phyloP scores from a whole-genome alignment of 2,888 invertebrate species.

The Limnephilus auricula region DNA sequence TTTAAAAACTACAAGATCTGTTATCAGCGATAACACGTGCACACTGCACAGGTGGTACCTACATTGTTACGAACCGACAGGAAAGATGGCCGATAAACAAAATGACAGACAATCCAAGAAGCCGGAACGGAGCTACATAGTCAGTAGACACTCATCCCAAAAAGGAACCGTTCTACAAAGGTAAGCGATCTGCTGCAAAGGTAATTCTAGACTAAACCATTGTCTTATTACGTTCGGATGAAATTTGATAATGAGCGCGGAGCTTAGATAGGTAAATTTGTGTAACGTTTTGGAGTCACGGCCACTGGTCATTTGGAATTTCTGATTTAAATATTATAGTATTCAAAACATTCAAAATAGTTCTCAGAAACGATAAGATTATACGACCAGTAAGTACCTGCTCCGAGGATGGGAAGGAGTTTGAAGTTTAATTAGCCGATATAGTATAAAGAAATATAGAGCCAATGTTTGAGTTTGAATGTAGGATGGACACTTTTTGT shows the following conservation, averaged over 20 bases:
- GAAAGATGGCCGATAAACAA: constrained; percentile 40
- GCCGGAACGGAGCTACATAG: constrained; percentile 47
- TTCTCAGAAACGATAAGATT: not conserved
- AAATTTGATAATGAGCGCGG: constrained; percentile 31
- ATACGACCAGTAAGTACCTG: not conserved
- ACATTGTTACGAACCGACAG: not conserved
- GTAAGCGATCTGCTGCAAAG: constrained; percentile 7
- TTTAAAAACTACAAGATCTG: not conserved
- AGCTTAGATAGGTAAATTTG: not conserved
- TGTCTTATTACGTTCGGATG: constrained; percentile 37
- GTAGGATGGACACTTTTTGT: too few relatives aligned
- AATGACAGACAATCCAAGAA: constrained; percentile 47
- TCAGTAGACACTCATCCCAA: constrained; percentile 14
- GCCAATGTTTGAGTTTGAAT: too few relatives aligned
- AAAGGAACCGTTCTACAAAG: not conserved
- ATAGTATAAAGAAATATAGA: too few relatives aligned
- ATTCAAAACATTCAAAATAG: not conserved
- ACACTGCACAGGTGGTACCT: not conserved
- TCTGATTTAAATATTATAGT: not conserved
- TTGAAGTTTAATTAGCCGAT: too few relatives aligned
- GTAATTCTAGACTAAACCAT: constrained; percentile 48
- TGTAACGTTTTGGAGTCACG: not conserved
- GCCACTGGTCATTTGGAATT: not conserved
- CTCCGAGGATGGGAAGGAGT: too few relatives aligned
- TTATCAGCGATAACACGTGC: not conserved